Percentiles rank a stretch among this genome's conserved stretches.
Evolutionary conservation across 2,797 vertebrate species (phyloP).

Genomic region (Lacerta agilis): DNA sequence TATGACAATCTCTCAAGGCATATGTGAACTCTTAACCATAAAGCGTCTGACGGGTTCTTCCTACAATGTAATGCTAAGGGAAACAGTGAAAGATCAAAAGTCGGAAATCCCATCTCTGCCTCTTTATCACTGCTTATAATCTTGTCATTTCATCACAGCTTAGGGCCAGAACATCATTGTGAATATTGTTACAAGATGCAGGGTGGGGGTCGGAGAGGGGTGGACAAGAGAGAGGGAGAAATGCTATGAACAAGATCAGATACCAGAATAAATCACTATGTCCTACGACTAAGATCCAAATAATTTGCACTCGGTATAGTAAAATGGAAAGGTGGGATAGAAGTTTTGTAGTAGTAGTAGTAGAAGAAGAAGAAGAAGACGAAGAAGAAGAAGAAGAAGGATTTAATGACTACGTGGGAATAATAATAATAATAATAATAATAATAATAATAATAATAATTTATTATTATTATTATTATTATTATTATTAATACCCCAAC

Average conservation of each 20-base stretch:
- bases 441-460: no score
- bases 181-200: background rate
- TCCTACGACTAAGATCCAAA: background rate
- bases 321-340: background rate
- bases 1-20: conserved; percentile 23
- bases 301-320: background rate
- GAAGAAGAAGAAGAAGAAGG: no score
- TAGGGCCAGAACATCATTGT: rapidly evolving
- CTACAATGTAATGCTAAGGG: background rate
- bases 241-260: background rate
- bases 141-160: conserved; percentile 18
- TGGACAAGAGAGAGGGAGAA: no score
- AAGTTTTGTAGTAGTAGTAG: background rate
- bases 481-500: no score
- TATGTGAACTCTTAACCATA: background rate
- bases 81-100: conserved; percentile 31
- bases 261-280: background rate
- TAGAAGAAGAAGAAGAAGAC: no score
- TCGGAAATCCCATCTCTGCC: background rate
- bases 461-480: no score
- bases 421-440: no score
- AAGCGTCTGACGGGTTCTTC: background rate
- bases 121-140: background rate
- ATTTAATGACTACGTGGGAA: no score
- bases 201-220: no score